A percentile compares a stretch with the other conserved stretches of the same genome.
Conservation (phyloP, 1,140 invertebrate species). For the Bathynomus jamesi region DNA sequence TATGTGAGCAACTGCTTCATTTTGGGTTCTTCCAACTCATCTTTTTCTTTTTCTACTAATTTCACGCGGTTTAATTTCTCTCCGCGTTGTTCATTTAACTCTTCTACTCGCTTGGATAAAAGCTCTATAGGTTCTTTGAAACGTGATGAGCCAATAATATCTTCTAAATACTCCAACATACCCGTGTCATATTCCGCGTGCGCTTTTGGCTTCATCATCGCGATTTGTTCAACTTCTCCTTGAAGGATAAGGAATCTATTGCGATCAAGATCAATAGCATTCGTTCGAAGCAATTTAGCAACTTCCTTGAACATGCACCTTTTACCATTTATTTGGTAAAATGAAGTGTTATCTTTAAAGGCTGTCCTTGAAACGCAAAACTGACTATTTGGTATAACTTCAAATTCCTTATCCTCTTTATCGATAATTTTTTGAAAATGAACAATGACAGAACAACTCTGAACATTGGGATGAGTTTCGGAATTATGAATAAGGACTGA, state of each 20-base stretch:
- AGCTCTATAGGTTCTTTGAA: conserved; percentile 79
- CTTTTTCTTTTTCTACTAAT: conserved; percentile 82
- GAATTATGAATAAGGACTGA: conserved; percentile 91
- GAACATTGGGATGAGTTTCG: conserved; percentile 65
- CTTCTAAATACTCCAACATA: conserved; percentile 97
- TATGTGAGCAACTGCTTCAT: conserved; percentile 75
- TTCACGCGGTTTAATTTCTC: conserved; percentile 81
- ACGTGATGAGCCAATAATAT: conserved; percentile 90
- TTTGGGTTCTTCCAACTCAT: conserved; percentile 72
- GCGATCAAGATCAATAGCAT: conserved; percentile 92
- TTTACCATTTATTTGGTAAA: conserved; percentile 71
- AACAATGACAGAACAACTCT: conserved; percentile 76
- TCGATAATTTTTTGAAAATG: conserved; percentile 88
- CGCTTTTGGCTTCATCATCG: conserved; percentile 96
- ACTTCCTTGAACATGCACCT: conserved; percentile 83
- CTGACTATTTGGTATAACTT: conserved; percentile 65
- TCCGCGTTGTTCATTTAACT: conserved; percentile 64
- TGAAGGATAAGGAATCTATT: conserved; percentile 94
- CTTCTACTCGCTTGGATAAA: conserved; percentile 65
- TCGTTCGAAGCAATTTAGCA: conserved; percentile 60
- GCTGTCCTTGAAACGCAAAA: conserved; percentile 82
- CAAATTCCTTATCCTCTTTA: conserved; percentile 57
- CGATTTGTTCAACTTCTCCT: conserved; percentile 99
- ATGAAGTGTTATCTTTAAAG: conserved; percentile 78
- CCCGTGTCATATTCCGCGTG: conserved; percentile 76